Evolutionary conservation across 2,113 vertebrate species (phyloP).

Genomic region (Glareola pratincola): DNA sequence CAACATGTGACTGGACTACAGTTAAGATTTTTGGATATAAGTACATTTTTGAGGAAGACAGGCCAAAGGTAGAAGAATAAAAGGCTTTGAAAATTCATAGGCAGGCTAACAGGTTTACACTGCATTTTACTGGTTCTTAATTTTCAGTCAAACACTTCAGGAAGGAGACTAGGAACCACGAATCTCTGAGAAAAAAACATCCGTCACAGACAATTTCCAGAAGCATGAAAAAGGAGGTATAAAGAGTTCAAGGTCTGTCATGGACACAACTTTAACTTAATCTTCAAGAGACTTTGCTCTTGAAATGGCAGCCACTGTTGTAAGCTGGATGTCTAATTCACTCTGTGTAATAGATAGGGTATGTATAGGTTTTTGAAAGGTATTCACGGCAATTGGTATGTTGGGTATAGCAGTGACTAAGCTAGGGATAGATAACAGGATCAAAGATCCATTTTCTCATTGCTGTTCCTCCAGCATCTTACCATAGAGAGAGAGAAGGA

Average conservation of each 20-base stretch:
- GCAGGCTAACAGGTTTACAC: neutral
- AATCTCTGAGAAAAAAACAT: neutral
- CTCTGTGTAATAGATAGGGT: neutral
- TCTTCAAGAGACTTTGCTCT: neutral
- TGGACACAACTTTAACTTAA: neutral
- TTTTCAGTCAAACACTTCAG: neutral
- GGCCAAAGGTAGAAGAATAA: neutral
- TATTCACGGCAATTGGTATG: neutral
- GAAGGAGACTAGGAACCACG: neutral
- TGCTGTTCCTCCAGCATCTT: neutral
- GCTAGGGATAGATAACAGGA: neutral
- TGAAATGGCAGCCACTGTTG: neutral
- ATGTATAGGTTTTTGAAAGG: neutral
- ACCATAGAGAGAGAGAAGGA: neutral
- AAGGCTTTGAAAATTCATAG: neutral
- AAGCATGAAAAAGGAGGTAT: neutral
- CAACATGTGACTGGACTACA: neutral
- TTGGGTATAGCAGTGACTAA: neutral
- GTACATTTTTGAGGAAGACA: neutral
- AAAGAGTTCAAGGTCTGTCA: neutral
- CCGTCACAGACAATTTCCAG: neutral
- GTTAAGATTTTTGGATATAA: neutral
- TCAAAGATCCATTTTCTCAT: neutral
- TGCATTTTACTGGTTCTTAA: neutral
- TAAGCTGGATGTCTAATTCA: neutral